Evolutionary conservation across 2,113 vertebrate genomes (phyloP).

Genomic region (Aphelocoma coerulescens): DNA sequence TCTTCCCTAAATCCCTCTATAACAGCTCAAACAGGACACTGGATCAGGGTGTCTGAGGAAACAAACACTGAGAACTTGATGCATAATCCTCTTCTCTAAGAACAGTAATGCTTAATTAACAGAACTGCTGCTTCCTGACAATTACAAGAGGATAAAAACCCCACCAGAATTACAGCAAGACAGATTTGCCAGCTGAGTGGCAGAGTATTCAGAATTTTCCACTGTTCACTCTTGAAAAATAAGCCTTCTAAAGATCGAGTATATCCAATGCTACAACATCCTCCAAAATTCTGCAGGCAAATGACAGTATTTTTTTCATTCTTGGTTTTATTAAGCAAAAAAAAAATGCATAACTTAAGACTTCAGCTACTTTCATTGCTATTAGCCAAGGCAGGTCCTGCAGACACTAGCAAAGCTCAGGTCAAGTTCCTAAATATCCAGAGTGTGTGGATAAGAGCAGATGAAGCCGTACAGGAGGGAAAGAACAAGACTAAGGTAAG

Average conservation of each 20-base stretch:
- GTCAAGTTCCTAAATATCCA: background rate
- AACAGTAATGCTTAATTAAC: conserved; percentile 46
- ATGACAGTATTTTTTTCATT: background rate
- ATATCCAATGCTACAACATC: background rate
- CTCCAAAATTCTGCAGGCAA: background rate
- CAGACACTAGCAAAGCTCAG: background rate
- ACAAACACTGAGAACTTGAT: background rate
- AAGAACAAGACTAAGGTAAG: background rate
- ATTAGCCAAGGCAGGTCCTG: background rate
- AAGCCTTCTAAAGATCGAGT: background rate
- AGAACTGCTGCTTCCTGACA: conserved; percentile 43
- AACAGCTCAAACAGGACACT: background rate
- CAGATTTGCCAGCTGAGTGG: background rate
- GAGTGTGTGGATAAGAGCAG: background rate
- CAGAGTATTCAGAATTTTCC: conserved; percentile 25
- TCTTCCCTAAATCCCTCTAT: background rate
- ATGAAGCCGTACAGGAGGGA: background rate
- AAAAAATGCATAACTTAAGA: background rate
- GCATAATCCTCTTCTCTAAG: conserved; percentile 9
- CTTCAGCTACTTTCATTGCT: background rate
- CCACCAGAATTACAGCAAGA: conserved; percentile 2
- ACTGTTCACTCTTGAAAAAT: background rate
- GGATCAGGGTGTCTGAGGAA: background rate
- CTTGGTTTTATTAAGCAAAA: background rate
- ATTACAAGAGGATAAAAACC: conserved; percentile 15